phyloP scores from a whole-genome alignment of 2,888 invertebrate genomes.

The Eupithecia inturbata region DNA sequence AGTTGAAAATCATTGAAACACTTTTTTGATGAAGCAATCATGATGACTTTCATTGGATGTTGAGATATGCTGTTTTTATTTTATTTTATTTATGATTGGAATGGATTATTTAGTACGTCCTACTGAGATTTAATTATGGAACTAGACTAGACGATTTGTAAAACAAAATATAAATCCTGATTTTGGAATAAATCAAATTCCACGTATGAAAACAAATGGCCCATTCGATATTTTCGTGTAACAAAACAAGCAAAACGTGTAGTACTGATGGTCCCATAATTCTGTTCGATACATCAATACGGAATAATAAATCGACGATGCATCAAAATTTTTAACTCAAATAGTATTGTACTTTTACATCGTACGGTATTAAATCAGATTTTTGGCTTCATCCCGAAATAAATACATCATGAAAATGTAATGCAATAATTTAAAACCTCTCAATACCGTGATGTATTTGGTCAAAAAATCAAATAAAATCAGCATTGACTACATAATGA shows the following conservation, averaged over 20 bases:
- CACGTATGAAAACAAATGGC: slow-evolving; percentile 26
- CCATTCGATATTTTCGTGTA: slow-evolving; percentile 22
- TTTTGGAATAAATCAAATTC: slow-evolving; percentile 19
- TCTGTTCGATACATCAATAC: slow-evolving; percentile 41
- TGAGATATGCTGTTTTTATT: not conserved
- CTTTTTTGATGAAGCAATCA: not conserved
- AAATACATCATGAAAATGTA: not conserved
- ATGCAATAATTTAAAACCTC: not conserved
- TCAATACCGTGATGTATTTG: not conserved
- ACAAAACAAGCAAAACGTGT: slow-evolving; percentile 33
- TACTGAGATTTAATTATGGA: not conserved
- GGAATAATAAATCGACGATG: slow-evolving; percentile 37
- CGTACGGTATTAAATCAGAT: slow-evolving; percentile 22
- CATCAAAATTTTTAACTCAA: slow-evolving; percentile 41
- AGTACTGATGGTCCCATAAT: slow-evolving; percentile 35
- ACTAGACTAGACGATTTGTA: not conserved
- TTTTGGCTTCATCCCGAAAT: not conserved
- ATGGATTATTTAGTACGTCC: not conserved
- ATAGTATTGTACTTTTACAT: slow-evolving; percentile 36
- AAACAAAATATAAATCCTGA: not conserved
- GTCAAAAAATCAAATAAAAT: not conserved
- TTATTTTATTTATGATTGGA: no score
- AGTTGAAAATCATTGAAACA: not conserved
- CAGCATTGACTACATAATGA: not conserved
- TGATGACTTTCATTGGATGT: not conserved